Evolutionary conservation across 2,888 invertebrate genomes (phyloP).

Genomic region (Parelbella ahira): DNA sequence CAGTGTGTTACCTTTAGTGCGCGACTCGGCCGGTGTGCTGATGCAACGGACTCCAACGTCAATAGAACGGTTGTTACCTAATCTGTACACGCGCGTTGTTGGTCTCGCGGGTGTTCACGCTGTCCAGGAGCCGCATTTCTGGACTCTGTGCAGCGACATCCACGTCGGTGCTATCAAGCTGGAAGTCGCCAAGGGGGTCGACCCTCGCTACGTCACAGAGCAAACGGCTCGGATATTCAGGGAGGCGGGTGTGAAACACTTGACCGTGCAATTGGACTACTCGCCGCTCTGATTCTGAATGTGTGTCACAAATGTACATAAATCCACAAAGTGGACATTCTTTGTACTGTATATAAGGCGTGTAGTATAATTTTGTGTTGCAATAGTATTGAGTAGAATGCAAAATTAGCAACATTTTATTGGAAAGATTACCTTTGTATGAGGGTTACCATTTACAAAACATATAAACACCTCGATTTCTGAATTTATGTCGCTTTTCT

Average conservation of each 20-base stretch:
- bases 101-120: slow-evolving; percentile 96
- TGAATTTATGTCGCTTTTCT: no score
- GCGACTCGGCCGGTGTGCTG: slow-evolving; percentile 92
- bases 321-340: slow-evolving; percentile 25
- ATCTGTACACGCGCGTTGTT: slow-evolving; percentile 93
- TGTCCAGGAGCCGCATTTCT: slow-evolving; percentile 98
- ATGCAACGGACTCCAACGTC: slow-evolving; percentile 96
- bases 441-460: no score
- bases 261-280: slow-evolving; percentile 96
- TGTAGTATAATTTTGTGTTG: slow-evolving; percentile 27
- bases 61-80: slow-evolving; percentile 90
- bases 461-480: no score
- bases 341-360: slow-evolving; percentile 37
- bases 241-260: slow-evolving; percentile 93
- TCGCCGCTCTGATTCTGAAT: slow-evolving; percentile 80
- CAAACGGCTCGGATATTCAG: slow-evolving; percentile 97
- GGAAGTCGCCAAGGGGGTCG: slow-evolving; percentile 96
- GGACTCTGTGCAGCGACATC: slow-evolving; percentile 97
- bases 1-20: slow-evolving; percentile 91
- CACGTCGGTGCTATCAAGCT: slow-evolving; percentile 96
- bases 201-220: slow-evolving; percentile 94
- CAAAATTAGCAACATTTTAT: background rate
- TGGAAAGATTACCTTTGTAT: no score
- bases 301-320: slow-evolving; percentile 45
- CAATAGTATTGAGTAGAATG: slow-evolving; percentile 17